Evolutionary conservation across 2,113 vertebrate species (phyloP).

Genomic region (Leptobrachium ailaonicum): DNA sequence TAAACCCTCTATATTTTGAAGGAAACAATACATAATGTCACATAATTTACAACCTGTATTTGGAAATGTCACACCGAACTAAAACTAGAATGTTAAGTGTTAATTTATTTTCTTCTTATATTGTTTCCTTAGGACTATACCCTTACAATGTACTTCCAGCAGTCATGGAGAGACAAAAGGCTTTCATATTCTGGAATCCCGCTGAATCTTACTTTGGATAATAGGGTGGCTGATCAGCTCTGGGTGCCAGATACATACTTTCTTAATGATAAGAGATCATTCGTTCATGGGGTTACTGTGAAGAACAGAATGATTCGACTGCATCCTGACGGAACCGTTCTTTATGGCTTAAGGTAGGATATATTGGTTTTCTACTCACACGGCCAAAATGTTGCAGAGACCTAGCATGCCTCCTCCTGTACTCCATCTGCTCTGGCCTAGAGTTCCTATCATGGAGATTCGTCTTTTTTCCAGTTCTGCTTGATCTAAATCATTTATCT

Average conservation of each 20-base stretch:
- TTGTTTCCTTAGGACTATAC: slow-evolving; percentile 82
- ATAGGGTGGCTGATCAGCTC: slow-evolving; percentile 88
- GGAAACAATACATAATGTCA: no score
- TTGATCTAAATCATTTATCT: no score
- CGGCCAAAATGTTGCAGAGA: no score
- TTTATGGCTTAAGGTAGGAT: slow-evolving; percentile 85
- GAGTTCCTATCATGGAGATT: no score
- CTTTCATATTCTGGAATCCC: slow-evolving; percentile 92
- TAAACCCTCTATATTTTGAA: neutral
- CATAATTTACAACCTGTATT: neutral
- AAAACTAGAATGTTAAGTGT: slow-evolving; percentile 37
- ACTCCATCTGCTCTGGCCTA: no score
- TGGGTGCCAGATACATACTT: slow-evolving; percentile 95
- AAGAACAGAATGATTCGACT: slow-evolving; percentile 94
- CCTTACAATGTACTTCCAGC: slow-evolving; percentile 94
- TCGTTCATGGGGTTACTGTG: slow-evolving; percentile 90
- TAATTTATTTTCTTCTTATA: slow-evolving; percentile 23
- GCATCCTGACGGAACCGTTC: slow-evolving; percentile 89
- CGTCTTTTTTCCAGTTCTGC: no score
- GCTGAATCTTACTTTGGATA: slow-evolving; percentile 89
- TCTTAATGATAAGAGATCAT: slow-evolving; percentile 92
- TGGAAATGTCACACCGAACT: neutral
- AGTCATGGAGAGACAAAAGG: slow-evolving; percentile 93
- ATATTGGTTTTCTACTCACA: neutral
- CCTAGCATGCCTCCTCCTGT: no score